Conservation (phyloP, 2,797 vertebrate species). For the Moxostoma hubbsi region DNA sequence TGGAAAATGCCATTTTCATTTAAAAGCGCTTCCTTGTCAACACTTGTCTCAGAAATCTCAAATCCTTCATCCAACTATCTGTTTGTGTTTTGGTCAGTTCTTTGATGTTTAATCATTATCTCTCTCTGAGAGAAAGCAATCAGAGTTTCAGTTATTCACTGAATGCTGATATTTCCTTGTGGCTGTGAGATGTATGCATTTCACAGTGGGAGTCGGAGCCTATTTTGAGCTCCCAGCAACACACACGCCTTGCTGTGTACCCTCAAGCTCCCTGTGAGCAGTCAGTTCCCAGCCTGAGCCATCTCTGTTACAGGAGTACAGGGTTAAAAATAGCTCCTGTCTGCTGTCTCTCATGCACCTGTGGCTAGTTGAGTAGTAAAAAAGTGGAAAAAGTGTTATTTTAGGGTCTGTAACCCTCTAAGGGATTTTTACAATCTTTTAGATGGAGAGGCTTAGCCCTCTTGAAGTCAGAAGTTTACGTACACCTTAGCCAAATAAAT, state of each 20-base stretch:
- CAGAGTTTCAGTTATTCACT: not conserved
- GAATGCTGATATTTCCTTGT: conserved; percentile 22
- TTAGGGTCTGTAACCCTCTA: conserved; percentile 25
- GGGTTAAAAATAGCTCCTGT: conserved; percentile 54
- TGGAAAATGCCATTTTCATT: too few relatives aligned
- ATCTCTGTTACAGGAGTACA: conserved; percentile 39
- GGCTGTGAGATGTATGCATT: conserved; percentile 32
- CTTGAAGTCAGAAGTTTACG: too few relatives aligned
- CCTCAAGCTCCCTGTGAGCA: conserved; percentile 36
- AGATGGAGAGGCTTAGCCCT: conserved; percentile 9
- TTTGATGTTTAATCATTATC: not conserved
- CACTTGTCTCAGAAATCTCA: too few relatives aligned
- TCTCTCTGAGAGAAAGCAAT: not conserved
- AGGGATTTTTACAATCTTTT: not conserved
- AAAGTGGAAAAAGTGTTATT: conserved; percentile 39
- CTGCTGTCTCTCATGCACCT: conserved; percentile 50
- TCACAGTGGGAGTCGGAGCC: conserved; percentile 52
- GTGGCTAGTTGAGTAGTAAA: conserved; percentile 49
- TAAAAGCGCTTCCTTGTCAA: too few relatives aligned
- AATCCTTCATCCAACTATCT: not conserved
- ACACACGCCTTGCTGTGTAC: conserved; percentile 44
- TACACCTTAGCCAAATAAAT: too few relatives aligned
- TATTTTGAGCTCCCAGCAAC: conserved; percentile 55
- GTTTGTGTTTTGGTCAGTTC: not conserved
- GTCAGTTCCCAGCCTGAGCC: conserved; percentile 43